A percentile compares a stretch with the other conserved stretches of the same genome.
phyloP scores from a whole-genome alignment of 2,113 vertebrate species.

The Sorex araneus region DNA sequence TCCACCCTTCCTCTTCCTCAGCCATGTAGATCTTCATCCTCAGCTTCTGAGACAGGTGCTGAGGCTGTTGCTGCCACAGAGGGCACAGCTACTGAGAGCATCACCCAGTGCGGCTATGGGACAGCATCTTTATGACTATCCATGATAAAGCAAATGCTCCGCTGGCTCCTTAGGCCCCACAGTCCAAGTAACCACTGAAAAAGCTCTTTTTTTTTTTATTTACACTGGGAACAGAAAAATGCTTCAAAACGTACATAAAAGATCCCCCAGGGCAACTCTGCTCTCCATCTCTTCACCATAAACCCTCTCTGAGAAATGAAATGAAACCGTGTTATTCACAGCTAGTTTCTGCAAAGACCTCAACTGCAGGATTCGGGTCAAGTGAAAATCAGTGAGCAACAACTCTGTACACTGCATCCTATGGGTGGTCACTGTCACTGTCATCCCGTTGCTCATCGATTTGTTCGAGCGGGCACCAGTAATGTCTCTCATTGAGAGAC shows the following conservation, averaged over 20 bases:
- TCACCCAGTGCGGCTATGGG: neutral
- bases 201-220: neutral
- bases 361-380: neutral
- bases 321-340: neutral
- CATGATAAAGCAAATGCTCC: neutral
- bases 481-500: no score
- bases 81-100: fast-evolving
- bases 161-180: neutral
- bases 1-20: neutral
- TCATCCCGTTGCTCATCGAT: no score
- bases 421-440: no score
- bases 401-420: fast-evolving
- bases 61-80: no score
- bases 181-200: neutral
- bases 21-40: neutral
- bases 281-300: neutral
- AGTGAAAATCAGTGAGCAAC: neutral
- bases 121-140: neutral
- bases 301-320: neutral
- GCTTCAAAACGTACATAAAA: neutral
- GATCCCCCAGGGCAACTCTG: neutral
- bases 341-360: neutral
- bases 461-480: no score
- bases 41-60: neutral
- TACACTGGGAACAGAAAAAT: neutral